Conservation (phyloP, 2,113 vertebrate genomes). For the Empidonax alnorum region DNA sequence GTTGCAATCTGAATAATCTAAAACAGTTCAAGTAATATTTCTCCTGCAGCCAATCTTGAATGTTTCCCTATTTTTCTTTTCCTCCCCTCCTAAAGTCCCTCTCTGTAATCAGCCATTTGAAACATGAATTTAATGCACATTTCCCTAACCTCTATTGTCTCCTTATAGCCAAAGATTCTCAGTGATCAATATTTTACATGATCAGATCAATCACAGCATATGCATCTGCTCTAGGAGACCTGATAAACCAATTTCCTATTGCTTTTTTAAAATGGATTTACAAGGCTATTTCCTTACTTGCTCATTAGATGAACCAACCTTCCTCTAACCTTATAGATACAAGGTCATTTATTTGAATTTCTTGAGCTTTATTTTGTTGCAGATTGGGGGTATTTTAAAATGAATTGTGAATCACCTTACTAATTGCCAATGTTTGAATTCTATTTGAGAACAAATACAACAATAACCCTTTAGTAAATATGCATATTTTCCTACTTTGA, state of each 20-base stretch:
- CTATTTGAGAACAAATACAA: not conserved
- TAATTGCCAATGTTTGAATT: not conserved
- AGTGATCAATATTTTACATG: not conserved
- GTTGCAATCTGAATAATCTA: not conserved
- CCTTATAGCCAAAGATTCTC: not conserved
- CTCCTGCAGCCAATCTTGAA: not conserved
- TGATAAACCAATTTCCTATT: not conserved
- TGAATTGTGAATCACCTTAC: not conserved
- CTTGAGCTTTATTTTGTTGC: not conserved
- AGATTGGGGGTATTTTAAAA: not conserved
- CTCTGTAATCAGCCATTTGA: not conserved
- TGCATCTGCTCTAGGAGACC: not conserved
- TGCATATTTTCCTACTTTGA: not conserved
- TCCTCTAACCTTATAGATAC: not conserved
- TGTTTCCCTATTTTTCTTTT: not conserved
- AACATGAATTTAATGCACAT: not conserved
- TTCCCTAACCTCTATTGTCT: not conserved
- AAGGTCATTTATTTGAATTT: not conserved
- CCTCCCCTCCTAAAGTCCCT: not conserved
- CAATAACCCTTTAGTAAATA: not conserved
- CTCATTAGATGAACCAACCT: not conserved
- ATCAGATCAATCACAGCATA: not conserved
- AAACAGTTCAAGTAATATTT: not conserved
- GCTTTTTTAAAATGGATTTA: not conserved
- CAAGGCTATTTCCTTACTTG: not conserved